Conservation (phyloP, 2,797 vertebrate species). For the Gadopsis bispinosus region DNA sequence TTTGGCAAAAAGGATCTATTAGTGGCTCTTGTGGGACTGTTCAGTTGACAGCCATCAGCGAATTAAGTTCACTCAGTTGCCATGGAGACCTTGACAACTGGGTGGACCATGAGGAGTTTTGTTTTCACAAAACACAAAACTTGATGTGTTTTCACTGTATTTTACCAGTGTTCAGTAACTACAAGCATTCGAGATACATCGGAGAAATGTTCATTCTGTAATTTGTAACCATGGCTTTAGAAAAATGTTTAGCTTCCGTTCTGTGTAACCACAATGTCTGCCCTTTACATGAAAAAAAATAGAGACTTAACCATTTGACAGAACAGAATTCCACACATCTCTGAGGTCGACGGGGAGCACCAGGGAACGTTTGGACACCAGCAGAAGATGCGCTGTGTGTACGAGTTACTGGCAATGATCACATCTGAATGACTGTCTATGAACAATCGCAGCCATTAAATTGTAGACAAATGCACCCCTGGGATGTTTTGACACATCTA, state of each 20-base stretch:
- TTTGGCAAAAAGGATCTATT: neutral
- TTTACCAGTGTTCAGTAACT: neutral
- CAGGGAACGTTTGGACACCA: neutral
- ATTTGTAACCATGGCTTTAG: neutral
- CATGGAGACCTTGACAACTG: neutral
- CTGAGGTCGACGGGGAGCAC: neutral
- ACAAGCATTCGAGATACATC: neutral
- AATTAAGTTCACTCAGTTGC: neutral
- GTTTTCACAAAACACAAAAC: neutral
- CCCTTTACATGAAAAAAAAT: slow-evolving; percentile 2
- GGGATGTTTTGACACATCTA: slow-evolving; percentile 14
- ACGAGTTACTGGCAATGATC: neutral
- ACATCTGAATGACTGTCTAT: slow-evolving; percentile 43
- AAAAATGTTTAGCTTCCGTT: slow-evolving; percentile 13
- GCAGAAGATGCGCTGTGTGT: neutral
- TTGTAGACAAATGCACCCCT: neutral
- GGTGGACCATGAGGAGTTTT: neutral
- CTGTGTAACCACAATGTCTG: neutral
- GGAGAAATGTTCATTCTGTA: neutral
- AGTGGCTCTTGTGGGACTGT: neutral
- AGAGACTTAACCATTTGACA: neutral
- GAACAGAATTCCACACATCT: slow-evolving; percentile 6
- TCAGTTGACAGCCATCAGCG: neutral
- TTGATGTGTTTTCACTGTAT: neutral
- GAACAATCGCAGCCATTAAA: neutral